Evolutionary conservation across 2,797 vertebrate species (phyloP).

Genomic region (Anabas testudineus): DNA sequence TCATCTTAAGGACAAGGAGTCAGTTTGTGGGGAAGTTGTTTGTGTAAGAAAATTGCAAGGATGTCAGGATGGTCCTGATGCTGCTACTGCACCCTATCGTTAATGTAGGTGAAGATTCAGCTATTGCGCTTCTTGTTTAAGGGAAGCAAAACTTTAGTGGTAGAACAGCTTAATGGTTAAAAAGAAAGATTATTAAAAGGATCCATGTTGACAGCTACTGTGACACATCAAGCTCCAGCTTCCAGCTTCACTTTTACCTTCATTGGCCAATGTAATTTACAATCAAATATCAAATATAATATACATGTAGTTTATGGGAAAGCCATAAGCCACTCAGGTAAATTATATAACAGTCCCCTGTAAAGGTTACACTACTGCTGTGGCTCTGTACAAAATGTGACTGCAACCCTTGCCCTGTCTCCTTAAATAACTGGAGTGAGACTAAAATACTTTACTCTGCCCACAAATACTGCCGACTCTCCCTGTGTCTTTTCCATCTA

Average conservation of each 20-base stretch:
- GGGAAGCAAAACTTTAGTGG: background rate
- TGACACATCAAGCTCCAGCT: too few relatives aligned
- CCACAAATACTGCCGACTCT: slow-evolving; percentile 18
- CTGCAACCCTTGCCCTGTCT: slow-evolving; percentile 10
- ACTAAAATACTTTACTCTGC: slow-evolving; percentile 10
- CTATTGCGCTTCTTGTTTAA: background rate
- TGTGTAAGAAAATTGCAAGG: background rate
- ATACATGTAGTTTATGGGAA: background rate
- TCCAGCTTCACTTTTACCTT: background rate
- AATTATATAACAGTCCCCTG: slow-evolving; percentile 2
- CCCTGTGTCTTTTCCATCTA: background rate
- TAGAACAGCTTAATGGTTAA: background rate
- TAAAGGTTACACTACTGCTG: slow-evolving; percentile 14
- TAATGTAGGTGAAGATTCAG: too few relatives aligned
- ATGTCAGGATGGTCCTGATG: too few relatives aligned
- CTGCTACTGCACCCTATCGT: too few relatives aligned
- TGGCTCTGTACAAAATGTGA: slow-evolving; percentile 2
- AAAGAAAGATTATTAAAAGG: background rate
- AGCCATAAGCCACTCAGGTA: background rate
- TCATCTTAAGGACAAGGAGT: slow-evolving; percentile 4
- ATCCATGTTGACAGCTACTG: too few relatives aligned
- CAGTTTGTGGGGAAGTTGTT: slow-evolving; percentile 9
- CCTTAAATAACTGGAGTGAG: slow-evolving; percentile 36
- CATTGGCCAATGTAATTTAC: background rate
- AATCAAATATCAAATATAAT: background rate